phyloP scores from a whole-genome alignment of 2,113 vertebrate genomes.

The Gymnocephalus cernua region DNA sequence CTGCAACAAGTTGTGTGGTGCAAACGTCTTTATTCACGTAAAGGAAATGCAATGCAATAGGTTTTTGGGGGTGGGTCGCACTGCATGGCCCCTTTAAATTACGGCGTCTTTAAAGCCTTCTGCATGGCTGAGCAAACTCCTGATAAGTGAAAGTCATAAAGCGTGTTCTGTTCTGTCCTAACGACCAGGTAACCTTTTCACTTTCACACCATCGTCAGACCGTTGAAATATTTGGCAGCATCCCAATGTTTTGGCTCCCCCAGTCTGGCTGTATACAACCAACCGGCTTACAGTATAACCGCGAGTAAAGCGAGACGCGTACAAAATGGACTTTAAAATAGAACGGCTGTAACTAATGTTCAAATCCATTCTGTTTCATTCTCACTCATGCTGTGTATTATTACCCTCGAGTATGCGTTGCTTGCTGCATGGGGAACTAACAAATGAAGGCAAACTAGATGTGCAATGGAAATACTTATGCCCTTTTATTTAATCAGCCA shows the following conservation, averaged over 20 bases:
- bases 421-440: conserved; percentile 46
- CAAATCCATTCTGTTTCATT: conserved; percentile 65
- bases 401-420: conserved; percentile 58
- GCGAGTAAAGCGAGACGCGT: neutral
- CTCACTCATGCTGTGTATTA: conserved; percentile 67
- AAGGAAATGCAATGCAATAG: too few species aligned
- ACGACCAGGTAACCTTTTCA: conserved; percentile 46
- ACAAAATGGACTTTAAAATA: conserved; percentile 13
- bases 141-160: conserved; percentile 57
- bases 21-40: too few species aligned
- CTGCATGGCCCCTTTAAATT: too few species aligned
- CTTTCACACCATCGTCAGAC: conserved; percentile 52
- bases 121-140: conserved; percentile 22
- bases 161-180: conserved; percentile 41
- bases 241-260: conserved; percentile 46
- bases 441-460: conserved; percentile 54
- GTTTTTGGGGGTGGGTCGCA: too few species aligned
- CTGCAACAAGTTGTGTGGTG: too few species aligned
- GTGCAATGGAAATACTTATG: conserved; percentile 58
- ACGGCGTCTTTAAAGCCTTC: conserved; percentile 22
- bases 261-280: conserved; percentile 11
- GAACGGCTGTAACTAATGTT: conserved; percentile 58
- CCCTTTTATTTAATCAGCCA: conserved; percentile 74
- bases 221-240: conserved; percentile 46
- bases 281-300: conserved; percentile 15